Evolutionary conservation across 2,888 invertebrate genomes (phyloP).

Genomic region (Dynastes maya): DNA sequence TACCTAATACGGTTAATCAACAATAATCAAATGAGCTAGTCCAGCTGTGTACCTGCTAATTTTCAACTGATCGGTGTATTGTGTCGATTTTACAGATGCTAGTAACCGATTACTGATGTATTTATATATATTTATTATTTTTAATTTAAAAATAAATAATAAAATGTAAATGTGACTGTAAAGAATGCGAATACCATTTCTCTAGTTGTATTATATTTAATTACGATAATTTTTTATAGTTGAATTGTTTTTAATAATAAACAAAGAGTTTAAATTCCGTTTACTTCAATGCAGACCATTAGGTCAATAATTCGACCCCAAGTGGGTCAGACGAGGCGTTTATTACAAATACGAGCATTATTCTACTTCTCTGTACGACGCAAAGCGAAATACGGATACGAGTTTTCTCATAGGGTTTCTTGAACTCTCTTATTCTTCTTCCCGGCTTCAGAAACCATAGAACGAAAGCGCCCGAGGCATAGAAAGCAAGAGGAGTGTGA

Average conservation of each 20-base stretch:
- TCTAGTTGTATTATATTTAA: slow-evolving; percentile 21
- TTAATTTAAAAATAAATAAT: slow-evolving; percentile 40
- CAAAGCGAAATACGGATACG: slow-evolving; percentile 19
- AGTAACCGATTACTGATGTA: slow-evolving; percentile 41
- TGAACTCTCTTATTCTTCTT: slow-evolving; percentile 8
- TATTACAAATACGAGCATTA: slow-evolving; percentile 28
- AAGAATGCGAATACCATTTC: slow-evolving; percentile 40
- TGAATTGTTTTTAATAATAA: slow-evolving; percentile 31
- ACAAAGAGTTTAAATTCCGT: slow-evolving; percentile 21
- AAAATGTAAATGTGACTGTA: slow-evolving; percentile 20
- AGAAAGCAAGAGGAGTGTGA: slow-evolving; percentile 46
- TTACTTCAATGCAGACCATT: slow-evolving; percentile 30
- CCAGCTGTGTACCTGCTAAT: slow-evolving; percentile 69
- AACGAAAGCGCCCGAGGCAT: slow-evolving; percentile 6
- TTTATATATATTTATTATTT: slow-evolving; percentile 50
- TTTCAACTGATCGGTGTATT: slow-evolving; percentile 59
- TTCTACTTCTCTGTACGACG: background rate
- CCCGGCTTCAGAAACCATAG: slow-evolving; percentile 21
- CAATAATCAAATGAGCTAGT: slow-evolving; percentile 60
- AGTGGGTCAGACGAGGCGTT: slow-evolving; percentile 36
- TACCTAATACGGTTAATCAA: slow-evolving; percentile 61
- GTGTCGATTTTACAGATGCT: slow-evolving; percentile 44
- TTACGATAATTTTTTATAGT: slow-evolving; percentile 22
- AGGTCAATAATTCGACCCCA: slow-evolving; percentile 29
- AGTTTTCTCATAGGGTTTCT: slow-evolving; percentile 40